Percentiles rank a stretch among this genome's conserved stretches.
Evolutionary conservation across 2,888 invertebrate species (phyloP).

Genomic region (Punctoribates punctum): DNA sequence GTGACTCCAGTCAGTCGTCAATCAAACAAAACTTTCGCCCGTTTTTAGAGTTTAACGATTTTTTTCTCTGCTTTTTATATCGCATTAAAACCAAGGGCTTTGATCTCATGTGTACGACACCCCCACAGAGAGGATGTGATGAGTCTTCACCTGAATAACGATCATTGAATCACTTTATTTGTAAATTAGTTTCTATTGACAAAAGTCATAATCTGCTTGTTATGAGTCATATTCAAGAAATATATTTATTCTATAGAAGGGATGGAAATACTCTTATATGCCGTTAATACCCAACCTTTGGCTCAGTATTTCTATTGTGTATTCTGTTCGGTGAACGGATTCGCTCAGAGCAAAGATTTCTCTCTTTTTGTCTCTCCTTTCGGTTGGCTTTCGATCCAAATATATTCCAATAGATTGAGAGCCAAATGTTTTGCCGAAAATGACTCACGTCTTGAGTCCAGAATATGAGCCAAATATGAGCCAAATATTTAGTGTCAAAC

Average conservation of each 20-base stretch:
- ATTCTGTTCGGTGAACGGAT: neutral
- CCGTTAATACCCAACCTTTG: neutral
- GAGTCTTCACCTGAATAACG: constrained; percentile 16
- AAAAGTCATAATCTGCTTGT: constrained; percentile 3
- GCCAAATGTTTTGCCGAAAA: neutral
- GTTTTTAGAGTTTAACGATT: constrained; percentile 18
- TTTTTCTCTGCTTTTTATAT: neutral
- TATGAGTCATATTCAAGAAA: too few relatives aligned
- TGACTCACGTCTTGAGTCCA: constrained; percentile 15
- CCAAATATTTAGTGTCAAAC: constrained; percentile 28
- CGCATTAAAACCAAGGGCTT: neutral
- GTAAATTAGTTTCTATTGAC: constrained; percentile 7
- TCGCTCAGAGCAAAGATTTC: neutral
- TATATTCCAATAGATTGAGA: constrained; percentile 20
- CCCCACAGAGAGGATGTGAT: constrained; percentile 14
- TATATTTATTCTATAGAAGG: neutral
- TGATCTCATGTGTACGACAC: neutral
- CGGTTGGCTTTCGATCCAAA: neutral
- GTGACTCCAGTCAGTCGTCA: constrained; percentile 18
- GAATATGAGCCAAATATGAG: constrained; percentile 34
- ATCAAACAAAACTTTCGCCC: constrained; percentile 3
- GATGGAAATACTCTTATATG: neutral
- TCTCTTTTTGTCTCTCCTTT: neutral
- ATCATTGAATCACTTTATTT: neutral
- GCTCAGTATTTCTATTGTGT: neutral